phyloP scores from a whole-genome alignment of 2,113 vertebrate genomes.

The Gymnorhina tibicen region DNA sequence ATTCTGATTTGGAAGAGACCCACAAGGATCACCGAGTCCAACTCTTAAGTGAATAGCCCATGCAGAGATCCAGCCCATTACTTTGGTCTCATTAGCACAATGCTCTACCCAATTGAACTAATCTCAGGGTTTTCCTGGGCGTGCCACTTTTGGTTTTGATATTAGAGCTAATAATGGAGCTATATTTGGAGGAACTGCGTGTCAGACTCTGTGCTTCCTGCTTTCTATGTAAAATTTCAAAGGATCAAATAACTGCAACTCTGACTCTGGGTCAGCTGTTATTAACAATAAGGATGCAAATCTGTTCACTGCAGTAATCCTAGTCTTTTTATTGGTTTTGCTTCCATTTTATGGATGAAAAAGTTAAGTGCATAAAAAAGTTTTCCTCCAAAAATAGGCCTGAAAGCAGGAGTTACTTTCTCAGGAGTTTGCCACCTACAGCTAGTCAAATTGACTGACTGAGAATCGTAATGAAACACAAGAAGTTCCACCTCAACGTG shows the following conservation, averaged over 20 bases:
- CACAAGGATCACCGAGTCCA: not conserved
- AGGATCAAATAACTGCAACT: not conserved
- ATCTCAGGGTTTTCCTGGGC: not conserved
- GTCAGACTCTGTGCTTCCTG: not conserved
- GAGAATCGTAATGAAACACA: not conserved
- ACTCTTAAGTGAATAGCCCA: not conserved
- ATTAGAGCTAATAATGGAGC: not conserved
- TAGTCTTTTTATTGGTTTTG: not conserved
- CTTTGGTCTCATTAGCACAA: not conserved
- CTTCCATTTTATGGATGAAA: not conserved
- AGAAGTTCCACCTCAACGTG: not conserved
- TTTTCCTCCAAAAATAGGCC: not conserved
- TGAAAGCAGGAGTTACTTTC: not conserved
- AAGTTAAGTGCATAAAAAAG: not conserved
- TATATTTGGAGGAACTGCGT: not conserved
- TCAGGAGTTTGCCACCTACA: not conserved
- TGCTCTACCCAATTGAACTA: not conserved
- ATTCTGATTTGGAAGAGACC: not conserved
- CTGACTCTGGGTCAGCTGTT: not conserved
- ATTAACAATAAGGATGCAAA: not conserved
- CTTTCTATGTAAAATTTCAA: not conserved
- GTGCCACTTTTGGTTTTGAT: not conserved
- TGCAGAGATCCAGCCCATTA: not conserved
- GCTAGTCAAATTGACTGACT: not conserved
- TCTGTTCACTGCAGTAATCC: not conserved